These are phyloP conservation scores for Lytechinus variegatus DNA, from an alignment of 35 echinoderm and acorn worm genomes.

Conservation along the genomic window DNA sequence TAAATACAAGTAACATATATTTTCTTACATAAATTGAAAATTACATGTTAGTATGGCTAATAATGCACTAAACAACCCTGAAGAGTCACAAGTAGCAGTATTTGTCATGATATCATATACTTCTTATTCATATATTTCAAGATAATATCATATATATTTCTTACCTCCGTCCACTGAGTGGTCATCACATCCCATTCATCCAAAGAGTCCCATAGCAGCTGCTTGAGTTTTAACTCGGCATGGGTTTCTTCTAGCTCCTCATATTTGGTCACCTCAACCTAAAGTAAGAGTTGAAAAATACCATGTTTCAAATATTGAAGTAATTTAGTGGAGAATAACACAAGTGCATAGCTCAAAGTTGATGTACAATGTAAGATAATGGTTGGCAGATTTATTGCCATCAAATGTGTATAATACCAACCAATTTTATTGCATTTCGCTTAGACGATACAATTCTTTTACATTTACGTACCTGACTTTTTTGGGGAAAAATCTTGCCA, in stretches of 20 bases:
- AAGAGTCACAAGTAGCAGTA: no score
- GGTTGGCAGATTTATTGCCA: neutral
- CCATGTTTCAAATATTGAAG: neutral
- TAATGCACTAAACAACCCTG: no score
- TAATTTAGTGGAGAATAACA: neutral
- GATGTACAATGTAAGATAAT: neutral
- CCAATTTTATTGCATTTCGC: no score
- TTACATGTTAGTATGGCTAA: no score
- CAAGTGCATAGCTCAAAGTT: neutral
- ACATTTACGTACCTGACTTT: no score
- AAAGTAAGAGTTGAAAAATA: neutral
- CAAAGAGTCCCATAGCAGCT: conserved; percentile 94
- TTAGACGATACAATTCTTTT: no score
- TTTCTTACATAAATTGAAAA: no score
- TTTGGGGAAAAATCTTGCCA: no score
- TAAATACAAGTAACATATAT: no score
- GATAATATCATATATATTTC: neutral
- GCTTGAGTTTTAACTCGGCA: conserved; percentile 94
- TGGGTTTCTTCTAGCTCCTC: conserved; percentile 97
- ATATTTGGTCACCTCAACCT: conserved; percentile 98
- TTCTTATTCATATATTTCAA: no score
- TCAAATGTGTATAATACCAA: no score
- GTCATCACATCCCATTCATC: conserved; percentile 91
- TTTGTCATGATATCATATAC: no score
- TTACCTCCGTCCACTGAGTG: conserved; percentile 79